Base-by-base conservation (phyloP, 2,113 vertebrate species). In the Lipophrys pholis region DNA sequence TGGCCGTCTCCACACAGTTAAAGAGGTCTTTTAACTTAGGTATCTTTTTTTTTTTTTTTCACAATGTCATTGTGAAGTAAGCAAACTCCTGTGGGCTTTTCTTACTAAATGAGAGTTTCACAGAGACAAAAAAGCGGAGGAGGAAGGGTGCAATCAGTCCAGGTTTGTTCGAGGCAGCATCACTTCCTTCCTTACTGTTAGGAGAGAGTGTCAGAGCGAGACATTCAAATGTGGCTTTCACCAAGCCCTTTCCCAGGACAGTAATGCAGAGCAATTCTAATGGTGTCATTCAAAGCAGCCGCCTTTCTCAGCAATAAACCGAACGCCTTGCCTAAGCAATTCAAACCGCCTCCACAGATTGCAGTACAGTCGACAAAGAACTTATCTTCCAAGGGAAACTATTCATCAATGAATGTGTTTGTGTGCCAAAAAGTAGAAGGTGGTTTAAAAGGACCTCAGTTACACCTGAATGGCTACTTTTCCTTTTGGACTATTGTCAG, bases 151-250 rank as follows among this genome's bases (percentile, higher is more conserved):
- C 88, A 92, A 92, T 92, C 90, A 92, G 86, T 84, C 83, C 85
- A 91, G 91, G 90, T 93, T 91, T 93, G 90, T 93, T 91, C 86
- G 46, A 83, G 80, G 82, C 80, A 89, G 82, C 88, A 84, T 89
- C 85, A 67, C 87, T 93, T 92, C 91, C 91, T 92, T 88, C 90
- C 90, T 88, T 72, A 83, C 67, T 62, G 65, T 82, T 69, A 80
- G 82, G 64, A 83, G 56, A 83, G 56, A 70, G 90, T 86, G 84
- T 90, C 82, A 84, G 69, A 85, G 85, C 49, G 67, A 88, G 78
- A 87, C 87, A 87, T 91, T 91, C 88, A 91, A 80, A 89, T 65
- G 82, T 82, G 76, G 78, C 75, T 90, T 90, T 83, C 82, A 87
- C 65, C 73, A 11, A 63, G 55, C 76, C 71, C 82, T 91, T 91